These are phyloP conservation scores for Machaerirhynchus nigripectus DNA, from an alignment of 2,113 vertebrate species.

Conservation along the genomic window DNA sequence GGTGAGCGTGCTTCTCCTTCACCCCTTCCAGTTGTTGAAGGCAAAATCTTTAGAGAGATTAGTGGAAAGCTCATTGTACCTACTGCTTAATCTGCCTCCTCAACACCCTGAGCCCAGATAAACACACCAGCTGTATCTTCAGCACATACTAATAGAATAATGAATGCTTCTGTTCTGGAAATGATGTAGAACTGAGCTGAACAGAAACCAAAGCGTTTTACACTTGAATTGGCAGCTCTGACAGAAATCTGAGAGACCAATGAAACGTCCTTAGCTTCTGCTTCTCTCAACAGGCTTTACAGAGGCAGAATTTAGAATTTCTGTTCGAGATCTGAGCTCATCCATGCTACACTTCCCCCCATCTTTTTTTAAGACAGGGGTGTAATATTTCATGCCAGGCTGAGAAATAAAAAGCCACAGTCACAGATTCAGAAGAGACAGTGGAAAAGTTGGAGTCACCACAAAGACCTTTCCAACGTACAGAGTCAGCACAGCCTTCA, in stretches of 20 bases:
- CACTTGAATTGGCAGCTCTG: background rate
- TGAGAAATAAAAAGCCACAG: background rate
- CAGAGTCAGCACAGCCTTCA: background rate
- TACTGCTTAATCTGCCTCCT: background rate
- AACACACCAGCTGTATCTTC: background rate
- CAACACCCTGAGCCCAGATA: background rate
- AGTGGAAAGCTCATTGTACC: background rate
- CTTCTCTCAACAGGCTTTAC: background rate
- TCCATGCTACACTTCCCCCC: background rate
- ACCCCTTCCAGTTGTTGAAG: background rate
- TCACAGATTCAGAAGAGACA: background rate
- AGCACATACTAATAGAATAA: accelerated
- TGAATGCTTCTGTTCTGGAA: background rate
- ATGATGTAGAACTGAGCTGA: background rate
- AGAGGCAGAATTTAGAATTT: background rate
- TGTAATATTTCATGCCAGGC: background rate
- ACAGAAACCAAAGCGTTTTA: background rate
- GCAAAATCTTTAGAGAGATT: background rate
- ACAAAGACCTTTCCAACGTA: background rate
- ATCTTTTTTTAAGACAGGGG: background rate
- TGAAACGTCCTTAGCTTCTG: background rate
- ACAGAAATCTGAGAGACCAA: background rate
- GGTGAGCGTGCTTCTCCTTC: accelerated
- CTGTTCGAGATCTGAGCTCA: background rate
- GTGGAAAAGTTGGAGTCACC: background rate